Percentiles rank a stretch among this genome's conserved stretches.
phyloP scores from a whole-genome alignment of 2,113 vertebrate genomes.

The Anolis carolinensis region DNA sequence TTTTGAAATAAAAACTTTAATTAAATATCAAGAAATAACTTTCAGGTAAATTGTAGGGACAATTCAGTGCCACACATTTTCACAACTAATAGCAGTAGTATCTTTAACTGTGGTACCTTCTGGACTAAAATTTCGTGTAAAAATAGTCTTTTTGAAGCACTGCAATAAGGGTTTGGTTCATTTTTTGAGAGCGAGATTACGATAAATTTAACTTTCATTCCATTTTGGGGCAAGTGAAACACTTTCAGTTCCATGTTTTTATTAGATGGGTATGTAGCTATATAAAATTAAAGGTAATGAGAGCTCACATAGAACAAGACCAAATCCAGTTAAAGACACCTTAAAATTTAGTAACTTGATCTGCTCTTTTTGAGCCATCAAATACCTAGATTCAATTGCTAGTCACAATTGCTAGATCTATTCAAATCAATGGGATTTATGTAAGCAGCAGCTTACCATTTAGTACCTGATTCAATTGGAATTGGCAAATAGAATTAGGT shows the following conservation, averaged over 20 bases:
- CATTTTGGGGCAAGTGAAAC: not conserved
- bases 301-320: too few species aligned
- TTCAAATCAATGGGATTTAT: too few species aligned
- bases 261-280: not conserved
- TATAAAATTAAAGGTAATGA: not conserved
- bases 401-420: too few species aligned
- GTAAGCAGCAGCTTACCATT: too few species aligned
- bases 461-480: too few species aligned
- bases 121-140: not conserved
- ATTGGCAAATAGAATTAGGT: too few species aligned
- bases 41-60: not conserved
- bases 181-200: not conserved
- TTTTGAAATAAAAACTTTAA: not conserved
- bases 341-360: not conserved
- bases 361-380: not conserved
- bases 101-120: not conserved
- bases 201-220: rapidly evolving
- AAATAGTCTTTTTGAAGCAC: not conserved
- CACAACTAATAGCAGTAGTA: not conserved
- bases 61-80: not conserved
- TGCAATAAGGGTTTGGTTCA: not conserved
- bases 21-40: not conserved
- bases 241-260: not conserved
- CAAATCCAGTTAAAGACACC: not conserved
- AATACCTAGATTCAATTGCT: too few species aligned